phyloP scores from a whole-genome alignment of 2,797 vertebrate species.

The Microctenopoma stevenorrisi region DNA sequence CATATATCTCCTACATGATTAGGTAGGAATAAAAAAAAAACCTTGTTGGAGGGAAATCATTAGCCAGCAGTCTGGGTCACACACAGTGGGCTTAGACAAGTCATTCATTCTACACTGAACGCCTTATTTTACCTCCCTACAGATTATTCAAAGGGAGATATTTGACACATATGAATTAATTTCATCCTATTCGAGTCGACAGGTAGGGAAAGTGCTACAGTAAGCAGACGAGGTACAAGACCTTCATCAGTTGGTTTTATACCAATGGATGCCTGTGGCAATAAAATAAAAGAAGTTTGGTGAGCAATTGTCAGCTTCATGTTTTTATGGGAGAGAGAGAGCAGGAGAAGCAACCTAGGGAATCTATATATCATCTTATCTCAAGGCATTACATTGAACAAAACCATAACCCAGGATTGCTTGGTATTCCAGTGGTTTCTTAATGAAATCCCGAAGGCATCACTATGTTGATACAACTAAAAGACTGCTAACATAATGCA shows the following conservation, averaged over 20 bases:
- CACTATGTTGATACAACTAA: slow-evolving; percentile 24
- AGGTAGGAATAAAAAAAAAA: slow-evolving; percentile 5
- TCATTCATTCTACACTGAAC: slow-evolving; percentile 34
- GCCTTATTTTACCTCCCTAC: slow-evolving; percentile 11
- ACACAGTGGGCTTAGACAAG: slow-evolving; percentile 21
- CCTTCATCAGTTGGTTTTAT: slow-evolving; percentile 51
- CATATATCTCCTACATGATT: slow-evolving; percentile 2
- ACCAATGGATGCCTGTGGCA: slow-evolving; percentile 35
- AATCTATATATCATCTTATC: slow-evolving; percentile 32
- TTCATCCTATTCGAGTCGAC: slow-evolving; percentile 43
- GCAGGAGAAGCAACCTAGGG: not conserved
- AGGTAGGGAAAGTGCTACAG: slow-evolving; percentile 42
- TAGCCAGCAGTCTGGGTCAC: slow-evolving; percentile 25
- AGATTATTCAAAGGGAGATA: slow-evolving; percentile 53
- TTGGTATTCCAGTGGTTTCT: slow-evolving; percentile 31
- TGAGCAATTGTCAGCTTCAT: slow-evolving; percentile 30
- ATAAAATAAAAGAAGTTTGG: slow-evolving; percentile 39
- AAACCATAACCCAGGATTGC: slow-evolving; percentile 34
- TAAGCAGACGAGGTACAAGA: slow-evolving; percentile 56
- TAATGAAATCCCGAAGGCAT: slow-evolving; percentile 12
- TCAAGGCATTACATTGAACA: slow-evolving; percentile 32
- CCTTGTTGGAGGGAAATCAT: slow-evolving; percentile 25
- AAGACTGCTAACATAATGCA: slow-evolving; percentile 24
- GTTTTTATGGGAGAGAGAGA: slow-evolving; percentile 28
- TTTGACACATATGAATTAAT: slow-evolving; percentile 62